Conservation (phyloP, 2,113 vertebrate species). For the Sapayoa aenigma region DNA sequence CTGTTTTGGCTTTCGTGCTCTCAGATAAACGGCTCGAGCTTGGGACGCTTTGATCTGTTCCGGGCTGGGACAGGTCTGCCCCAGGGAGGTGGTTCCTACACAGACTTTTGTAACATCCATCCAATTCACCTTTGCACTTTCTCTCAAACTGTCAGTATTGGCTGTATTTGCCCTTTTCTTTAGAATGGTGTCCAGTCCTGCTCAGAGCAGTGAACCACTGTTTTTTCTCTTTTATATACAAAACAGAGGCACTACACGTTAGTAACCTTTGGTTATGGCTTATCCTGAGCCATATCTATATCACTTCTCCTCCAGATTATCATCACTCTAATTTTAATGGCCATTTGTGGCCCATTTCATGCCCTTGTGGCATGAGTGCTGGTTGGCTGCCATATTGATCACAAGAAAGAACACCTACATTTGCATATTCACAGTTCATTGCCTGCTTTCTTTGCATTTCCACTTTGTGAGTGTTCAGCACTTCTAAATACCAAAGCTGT, state of each 20-base stretch:
- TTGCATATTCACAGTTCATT: not conserved
- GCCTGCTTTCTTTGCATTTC: not conserved
- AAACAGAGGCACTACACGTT: too few relatives aligned
- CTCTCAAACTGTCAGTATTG: not conserved
- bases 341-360: too few relatives aligned
- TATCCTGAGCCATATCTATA: not conserved
- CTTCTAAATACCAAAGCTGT: not conserved
- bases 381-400: slow-evolving; percentile 31
- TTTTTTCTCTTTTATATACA: not conserved
- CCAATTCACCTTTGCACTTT: not conserved
- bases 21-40: not conserved
- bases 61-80: not conserved
- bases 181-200: not conserved
- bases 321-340: not conserved
- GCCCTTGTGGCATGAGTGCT: not conserved
- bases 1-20: not conserved
- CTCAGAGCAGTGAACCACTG: not conserved
- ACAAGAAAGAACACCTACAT: not conserved
- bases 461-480: not conserved
- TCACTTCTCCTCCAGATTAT: not conserved
- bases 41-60: not conserved
- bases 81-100: not conserved
- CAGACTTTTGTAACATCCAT: not conserved
- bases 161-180: not conserved
- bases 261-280: not conserved